A percentile compares a stretch with the other conserved stretches of the same genome.
Conservation (phyloP, 2,113 vertebrate species). For the Campylorhamphus procurvoides region DNA sequence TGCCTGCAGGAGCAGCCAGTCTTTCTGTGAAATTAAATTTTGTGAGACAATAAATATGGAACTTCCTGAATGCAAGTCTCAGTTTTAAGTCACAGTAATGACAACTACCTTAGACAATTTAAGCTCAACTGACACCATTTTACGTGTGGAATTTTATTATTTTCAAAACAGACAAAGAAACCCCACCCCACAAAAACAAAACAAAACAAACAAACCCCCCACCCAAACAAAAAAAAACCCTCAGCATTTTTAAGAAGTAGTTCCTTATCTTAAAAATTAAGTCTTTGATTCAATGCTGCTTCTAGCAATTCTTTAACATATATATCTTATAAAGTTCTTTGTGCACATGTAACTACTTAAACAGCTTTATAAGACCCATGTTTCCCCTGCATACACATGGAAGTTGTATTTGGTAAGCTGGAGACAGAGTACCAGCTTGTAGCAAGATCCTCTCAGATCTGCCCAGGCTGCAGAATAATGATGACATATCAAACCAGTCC, state of each 20-base stretch:
- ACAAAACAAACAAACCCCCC: no score
- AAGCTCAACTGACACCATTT: background rate
- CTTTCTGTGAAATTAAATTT: background rate
- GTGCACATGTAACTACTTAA: background rate
- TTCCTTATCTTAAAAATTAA: background rate
- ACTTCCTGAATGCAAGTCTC: background rate
- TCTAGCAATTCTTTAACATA: background rate
- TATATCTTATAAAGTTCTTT: background rate
- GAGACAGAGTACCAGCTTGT: background rate
- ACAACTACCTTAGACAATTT: background rate
- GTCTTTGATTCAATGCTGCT: background rate
- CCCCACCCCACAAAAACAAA: no score
- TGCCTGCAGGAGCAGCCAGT: background rate
- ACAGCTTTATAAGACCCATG: background rate
- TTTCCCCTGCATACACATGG: background rate
- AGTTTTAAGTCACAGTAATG: background rate
- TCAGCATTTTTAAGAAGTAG: rapidly evolving
- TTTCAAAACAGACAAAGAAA: background rate
- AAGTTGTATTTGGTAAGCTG: background rate
- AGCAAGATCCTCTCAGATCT: background rate
- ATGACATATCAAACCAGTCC: background rate
- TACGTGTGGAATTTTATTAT: background rate
- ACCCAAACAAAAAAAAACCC: no score
- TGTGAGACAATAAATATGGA: background rate
- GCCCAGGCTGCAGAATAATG: background rate